Percentiles rank a stretch among this genome's conserved stretches.
phyloP scores from a whole-genome alignment of 92 coral and sea anemone species.

The Parazoanthus atlanticus region DNA sequence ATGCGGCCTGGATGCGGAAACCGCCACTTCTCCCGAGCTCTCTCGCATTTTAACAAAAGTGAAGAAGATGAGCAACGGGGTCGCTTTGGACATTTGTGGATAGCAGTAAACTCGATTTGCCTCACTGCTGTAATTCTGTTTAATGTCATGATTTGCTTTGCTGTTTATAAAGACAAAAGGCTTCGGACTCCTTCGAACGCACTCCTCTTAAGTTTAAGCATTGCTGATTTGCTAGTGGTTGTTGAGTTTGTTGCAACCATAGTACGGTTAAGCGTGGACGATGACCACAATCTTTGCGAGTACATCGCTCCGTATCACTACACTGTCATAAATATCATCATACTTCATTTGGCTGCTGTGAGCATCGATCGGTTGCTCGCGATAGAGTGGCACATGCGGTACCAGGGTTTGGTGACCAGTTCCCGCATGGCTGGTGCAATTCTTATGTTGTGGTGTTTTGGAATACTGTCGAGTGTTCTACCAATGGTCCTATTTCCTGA shows the following conservation, averaged over 20 bases:
- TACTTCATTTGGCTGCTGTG: constrained; percentile 29
- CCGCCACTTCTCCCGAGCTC: not conserved
- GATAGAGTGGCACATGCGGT: constrained; percentile 30
- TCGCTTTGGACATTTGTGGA: not conserved
- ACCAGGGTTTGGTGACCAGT: constrained; percentile 19
- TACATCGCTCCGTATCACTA: constrained; percentile 30
- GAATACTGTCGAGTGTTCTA: not conserved
- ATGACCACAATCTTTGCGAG: not conserved
- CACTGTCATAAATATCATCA: not conserved
- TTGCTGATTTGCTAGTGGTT: constrained; percentile 16
- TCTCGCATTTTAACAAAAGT: not conserved
- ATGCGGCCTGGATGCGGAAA: not conserved
- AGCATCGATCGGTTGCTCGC: constrained; percentile 43
- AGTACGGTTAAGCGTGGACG: not conserved
- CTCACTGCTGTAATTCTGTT: constrained; percentile 12
- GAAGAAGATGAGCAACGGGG: not conserved
- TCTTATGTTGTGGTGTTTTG: constrained; percentile 17
- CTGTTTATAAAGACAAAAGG: constrained; percentile 32
- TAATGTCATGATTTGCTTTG: constrained; percentile 9
- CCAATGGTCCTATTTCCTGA: constrained; percentile 2
- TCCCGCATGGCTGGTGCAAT: constrained; percentile 28
- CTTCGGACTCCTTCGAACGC: constrained; percentile 29
- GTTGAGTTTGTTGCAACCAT: not conserved
- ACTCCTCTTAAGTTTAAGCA: constrained; percentile 21
- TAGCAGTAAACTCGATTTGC: not conserved